These are phyloP conservation scores for Drosophila kuntzei DNA, from an alignment of 2,888 invertebrate genomes.

Conservation along the genomic window DNA sequence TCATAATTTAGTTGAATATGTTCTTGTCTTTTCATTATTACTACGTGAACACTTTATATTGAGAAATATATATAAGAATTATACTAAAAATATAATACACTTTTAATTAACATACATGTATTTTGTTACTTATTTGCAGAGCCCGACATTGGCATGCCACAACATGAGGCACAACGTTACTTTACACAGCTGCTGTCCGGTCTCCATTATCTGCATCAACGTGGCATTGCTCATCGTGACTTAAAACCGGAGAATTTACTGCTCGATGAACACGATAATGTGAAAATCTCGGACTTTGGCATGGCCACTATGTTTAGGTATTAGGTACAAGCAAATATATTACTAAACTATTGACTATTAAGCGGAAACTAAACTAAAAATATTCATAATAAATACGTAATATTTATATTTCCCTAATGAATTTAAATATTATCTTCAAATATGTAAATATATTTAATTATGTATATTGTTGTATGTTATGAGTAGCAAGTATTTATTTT, in stretches of 20 bases:
- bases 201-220: constrained; percentile 94
- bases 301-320: constrained; percentile 95
- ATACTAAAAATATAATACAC: too few species aligned
- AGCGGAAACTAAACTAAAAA: not conserved
- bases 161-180: constrained; percentile 92
- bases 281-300: constrained; percentile 99
- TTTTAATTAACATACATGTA: too few species aligned
- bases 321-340: constrained; percentile 81
- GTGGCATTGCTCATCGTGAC: constrained; percentile 97
- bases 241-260: constrained; percentile 98
- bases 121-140: constrained; percentile 87
- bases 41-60: too few species aligned
- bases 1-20: not conserved
- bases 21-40: not conserved
- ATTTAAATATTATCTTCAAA: not conserved
- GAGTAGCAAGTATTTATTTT: too few species aligned
- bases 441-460: not conserved
- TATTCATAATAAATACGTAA: not conserved
- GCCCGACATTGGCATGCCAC: constrained; percentile 96
- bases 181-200: constrained; percentile 95
- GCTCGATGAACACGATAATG: constrained; percentile 92
- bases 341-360: not conserved
- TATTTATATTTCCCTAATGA: not conserved
- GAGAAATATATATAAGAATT: too few species aligned
- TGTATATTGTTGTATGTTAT: too few species aligned